A percentile compares a stretch with the other conserved stretches of the same genome.
Conservation (phyloP, 2,113 vertebrate genomes). For the Bucco capensis region DNA sequence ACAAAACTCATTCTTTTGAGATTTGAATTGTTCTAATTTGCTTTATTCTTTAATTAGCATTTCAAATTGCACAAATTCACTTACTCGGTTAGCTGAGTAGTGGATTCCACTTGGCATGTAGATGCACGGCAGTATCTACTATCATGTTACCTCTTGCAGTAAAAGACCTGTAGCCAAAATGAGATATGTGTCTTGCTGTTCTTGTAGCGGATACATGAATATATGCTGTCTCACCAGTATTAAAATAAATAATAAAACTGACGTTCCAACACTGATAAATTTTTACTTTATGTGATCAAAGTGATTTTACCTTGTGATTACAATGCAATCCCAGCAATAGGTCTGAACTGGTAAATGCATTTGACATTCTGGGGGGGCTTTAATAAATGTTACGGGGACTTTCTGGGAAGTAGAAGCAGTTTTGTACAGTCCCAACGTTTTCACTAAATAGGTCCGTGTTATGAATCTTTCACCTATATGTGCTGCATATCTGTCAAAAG, state of each 20-base stretch:
- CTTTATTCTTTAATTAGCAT: neutral
- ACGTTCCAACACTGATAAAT: neutral
- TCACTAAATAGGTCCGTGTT: neutral
- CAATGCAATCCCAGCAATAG: neutral
- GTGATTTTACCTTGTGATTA: neutral
- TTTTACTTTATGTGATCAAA: neutral
- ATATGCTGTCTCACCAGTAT: neutral
- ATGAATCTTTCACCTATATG: neutral
- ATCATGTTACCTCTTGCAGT: neutral
- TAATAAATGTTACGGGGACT: neutral
- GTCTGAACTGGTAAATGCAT: neutral
- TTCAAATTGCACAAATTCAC: neutral
- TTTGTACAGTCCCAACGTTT: conserved; percentile 1
- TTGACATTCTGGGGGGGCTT: neutral
- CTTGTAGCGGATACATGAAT: neutral
- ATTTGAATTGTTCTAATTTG: neutral
- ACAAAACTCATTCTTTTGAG: neutral
- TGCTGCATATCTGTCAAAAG: neutral
- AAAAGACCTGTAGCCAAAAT: neutral
- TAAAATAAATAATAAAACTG: neutral
- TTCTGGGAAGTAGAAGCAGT: neutral
- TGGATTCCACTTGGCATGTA: neutral
- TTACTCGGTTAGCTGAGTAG: neutral
- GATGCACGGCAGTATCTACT: neutral
- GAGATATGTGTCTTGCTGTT: neutral